These are phyloP conservation scores for Buceros bicornis DNA, from an alignment of 2,797 vertebrate species.

Conservation along the genomic window DNA sequence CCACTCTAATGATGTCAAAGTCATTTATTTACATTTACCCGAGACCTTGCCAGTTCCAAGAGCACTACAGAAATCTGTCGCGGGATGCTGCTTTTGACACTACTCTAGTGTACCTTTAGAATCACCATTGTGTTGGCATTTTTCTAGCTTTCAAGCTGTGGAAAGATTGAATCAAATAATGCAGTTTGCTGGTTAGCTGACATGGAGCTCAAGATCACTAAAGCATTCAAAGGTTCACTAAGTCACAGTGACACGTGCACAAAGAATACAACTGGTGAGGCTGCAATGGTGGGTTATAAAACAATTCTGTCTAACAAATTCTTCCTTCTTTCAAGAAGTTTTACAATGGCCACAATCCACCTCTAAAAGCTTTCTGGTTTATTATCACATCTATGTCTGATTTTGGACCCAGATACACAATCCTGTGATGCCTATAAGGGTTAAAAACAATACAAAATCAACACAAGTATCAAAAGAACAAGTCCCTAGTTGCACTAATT, in stretches of 20 bases:
- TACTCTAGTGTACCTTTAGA: neutral
- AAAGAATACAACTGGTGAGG: neutral
- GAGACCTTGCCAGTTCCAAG: neutral
- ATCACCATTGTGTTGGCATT: neutral
- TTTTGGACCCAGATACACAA: neutral
- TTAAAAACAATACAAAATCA: neutral
- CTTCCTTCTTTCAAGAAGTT: neutral
- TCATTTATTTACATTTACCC: neutral
- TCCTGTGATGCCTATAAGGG: neutral
- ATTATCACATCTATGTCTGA: neutral
- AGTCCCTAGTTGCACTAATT: neutral
- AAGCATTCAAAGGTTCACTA: constrained; percentile 11
- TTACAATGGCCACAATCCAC: neutral
- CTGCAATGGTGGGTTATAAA: neutral
- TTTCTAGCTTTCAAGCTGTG: neutral
- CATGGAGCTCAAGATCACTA: neutral
- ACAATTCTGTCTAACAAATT: neutral
- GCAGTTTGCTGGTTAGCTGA: neutral
- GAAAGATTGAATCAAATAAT: neutral
- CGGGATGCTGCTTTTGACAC: constrained; percentile 47
- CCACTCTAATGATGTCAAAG: neutral
- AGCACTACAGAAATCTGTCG: neutral
- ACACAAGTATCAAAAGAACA: neutral
- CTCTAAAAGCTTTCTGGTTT: neutral
- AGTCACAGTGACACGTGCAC: neutral